Evolutionary conservation across 2,888 invertebrate genomes (phyloP), one percentile per base, ranked within the genome.

Genomic region (Cheilosia urbana): DNA sequence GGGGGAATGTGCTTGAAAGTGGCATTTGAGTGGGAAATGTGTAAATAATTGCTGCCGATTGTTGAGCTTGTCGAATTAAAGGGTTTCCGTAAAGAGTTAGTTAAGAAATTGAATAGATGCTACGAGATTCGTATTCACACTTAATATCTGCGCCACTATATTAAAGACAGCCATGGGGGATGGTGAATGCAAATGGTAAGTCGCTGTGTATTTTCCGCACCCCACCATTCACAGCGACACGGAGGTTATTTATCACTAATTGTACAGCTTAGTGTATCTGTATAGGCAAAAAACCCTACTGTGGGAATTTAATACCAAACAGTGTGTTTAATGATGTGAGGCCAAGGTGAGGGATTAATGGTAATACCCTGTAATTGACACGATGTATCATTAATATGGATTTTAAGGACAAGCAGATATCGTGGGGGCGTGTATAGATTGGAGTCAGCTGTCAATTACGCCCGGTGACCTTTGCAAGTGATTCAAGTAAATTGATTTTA

Each of bases 271-370:
- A 73, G 53, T 34, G 47, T 42, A 72, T 66, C 9, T 55, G 9
- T 51, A 57, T 63, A 69, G 68, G 83, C 55, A 69, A 58, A 62
- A 62, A 55, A 47, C 63, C 51, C 21, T 19, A 60, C 49, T 69
- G 34, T 69, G 68, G 79, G 79, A 53, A 84, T 69, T 73, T 84
- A 79, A 84, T 84, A 84, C 79, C 83, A 75, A 79, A 84, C 73
- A 84, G 51, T 60, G 73, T 79, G 79, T 66, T 84, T 84, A 84
- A 84, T 84, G 83, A 84, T 84, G 79, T 65, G 57, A 63, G 83
- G 79, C 79, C 68, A 84, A 84, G 83, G 83, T 84, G 58, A 79
- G 83, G 79, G 83, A 79, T 83, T 83, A 83, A 69, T 69, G 51
- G 19, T 84, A 84, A 84, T 84, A 11, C 83, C 51, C 49, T 69